Evolutionary conservation across 2,113 vertebrate genomes (phyloP).

Genomic region (Synodontis membranacea): DNA sequence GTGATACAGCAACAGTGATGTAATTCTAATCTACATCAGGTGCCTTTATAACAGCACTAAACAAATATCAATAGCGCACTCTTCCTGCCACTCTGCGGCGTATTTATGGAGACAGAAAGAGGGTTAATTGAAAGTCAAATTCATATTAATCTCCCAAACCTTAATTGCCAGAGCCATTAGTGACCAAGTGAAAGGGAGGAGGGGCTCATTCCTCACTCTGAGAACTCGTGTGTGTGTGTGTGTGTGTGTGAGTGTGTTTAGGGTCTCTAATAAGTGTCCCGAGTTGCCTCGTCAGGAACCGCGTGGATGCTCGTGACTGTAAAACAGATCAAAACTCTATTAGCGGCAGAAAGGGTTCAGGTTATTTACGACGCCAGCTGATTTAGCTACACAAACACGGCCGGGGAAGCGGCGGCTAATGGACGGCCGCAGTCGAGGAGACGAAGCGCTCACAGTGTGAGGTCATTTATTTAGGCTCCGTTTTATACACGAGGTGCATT

Average conservation of each 20-base stretch:
- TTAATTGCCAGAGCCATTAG: conserved; percentile 78
- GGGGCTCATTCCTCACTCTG: conserved; percentile 69
- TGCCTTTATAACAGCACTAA: conserved; percentile 73
- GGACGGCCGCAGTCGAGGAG: conserved; percentile 88
- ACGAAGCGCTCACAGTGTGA: conserved; percentile 79
- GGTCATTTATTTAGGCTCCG: conserved; percentile 70
- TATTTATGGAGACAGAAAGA: conserved; percentile 76
- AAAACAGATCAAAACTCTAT: conserved; percentile 91
- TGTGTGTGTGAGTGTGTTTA: conserved; percentile 49
- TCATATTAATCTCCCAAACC: conserved; percentile 74
- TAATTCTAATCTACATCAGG: conserved; percentile 74
- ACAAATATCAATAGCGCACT: conserved; percentile 78
- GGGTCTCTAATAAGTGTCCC: conserved; percentile 76
- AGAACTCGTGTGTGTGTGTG: conserved; percentile 53
- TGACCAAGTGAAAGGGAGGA: conserved; percentile 48
- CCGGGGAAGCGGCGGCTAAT: conserved; percentile 93
- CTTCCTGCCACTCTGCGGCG: conserved; percentile 69
- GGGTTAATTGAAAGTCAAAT: conserved; percentile 85
- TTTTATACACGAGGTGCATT: conserved; percentile 74
- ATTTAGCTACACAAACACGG: conserved; percentile 93
- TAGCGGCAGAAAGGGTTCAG: conserved; percentile 83
- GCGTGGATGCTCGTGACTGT: conserved; percentile 78
- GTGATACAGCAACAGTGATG: conserved; percentile 65
- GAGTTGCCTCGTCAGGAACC: conserved; percentile 74
- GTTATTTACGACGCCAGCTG: conserved; percentile 92